These are phyloP conservation scores for Micromys minutus DNA, from an alignment of 2,113 vertebrate genomes.

Conservation along the genomic window DNA sequence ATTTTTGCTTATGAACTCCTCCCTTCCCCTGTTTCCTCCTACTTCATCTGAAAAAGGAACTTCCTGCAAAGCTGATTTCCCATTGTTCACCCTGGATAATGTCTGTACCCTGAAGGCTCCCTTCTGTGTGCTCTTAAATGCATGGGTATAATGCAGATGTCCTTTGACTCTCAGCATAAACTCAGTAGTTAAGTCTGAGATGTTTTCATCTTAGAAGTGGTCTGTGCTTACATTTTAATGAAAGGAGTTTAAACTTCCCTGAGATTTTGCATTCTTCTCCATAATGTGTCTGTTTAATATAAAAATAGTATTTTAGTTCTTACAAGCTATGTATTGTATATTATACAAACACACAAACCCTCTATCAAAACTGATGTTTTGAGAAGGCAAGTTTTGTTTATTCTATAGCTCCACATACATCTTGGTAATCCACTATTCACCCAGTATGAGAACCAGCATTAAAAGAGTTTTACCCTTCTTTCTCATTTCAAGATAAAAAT, in stretches of 20 bases:
- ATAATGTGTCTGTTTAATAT: conserved; percentile 23
- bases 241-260: conserved; percentile 45
- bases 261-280: conserved; percentile 38
- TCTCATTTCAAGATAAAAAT: conserved; percentile 50
- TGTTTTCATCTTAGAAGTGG: neutral
- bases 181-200: conserved; percentile 24
- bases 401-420: neutral
- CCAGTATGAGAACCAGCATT: conserved; percentile 5
- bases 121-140: conserved; percentile 22
- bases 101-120: neutral
- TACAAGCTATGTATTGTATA: neutral
- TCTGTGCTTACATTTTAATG: conserved; percentile 34
- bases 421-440: neutral
- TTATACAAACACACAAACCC: neutral
- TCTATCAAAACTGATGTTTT: conserved; percentile 26
- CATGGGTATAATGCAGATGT: neutral
- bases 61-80: conserved; percentile 64
- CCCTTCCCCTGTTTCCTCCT: conserved; percentile 72
- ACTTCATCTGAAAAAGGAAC: conserved; percentile 70
- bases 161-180: conserved; percentile 26
- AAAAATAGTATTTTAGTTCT: conserved; percentile 53
- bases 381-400: neutral
- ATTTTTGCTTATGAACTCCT: conserved; percentile 55
- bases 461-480: conserved; percentile 26
- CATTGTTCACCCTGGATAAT: conserved; percentile 59